Evolutionary conservation across 2,888 invertebrate genomes (phyloP).

Genomic region (Chesias legatella): DNA sequence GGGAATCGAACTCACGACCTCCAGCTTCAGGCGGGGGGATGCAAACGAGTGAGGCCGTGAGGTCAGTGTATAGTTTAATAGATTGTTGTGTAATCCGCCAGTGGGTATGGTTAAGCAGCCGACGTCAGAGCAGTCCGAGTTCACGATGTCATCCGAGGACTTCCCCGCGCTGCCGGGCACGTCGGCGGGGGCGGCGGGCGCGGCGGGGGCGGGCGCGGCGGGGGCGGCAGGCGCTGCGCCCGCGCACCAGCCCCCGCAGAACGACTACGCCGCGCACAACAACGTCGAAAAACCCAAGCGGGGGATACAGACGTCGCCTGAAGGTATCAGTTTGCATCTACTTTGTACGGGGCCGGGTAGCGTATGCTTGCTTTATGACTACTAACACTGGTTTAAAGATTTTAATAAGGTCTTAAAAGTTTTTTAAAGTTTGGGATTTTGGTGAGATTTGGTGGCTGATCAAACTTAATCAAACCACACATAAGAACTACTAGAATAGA

Average conservation of each 20-base stretch:
- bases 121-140: constrained; percentile 94
- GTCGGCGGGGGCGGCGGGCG: constrained; percentile 80
- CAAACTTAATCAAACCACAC: no score
- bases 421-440: no score
- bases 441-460: no score
- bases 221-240: constrained; percentile 61
- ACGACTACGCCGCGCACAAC: constrained; percentile 54
- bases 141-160: constrained; percentile 99
- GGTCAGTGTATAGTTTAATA: no score
- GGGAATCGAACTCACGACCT: no score
- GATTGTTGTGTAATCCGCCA: constrained; percentile 42
- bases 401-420: no score
- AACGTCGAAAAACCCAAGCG: constrained; percentile 81
- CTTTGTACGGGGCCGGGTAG: no score
- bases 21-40: no score
- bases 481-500: no score
- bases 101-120: constrained; percentile 98
- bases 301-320: constrained; percentile 97
- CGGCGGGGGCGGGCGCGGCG: constrained; percentile 90
- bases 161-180: constrained; percentile 99
- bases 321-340: constrained; percentile 81
- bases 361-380: no score
- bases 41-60: no score
- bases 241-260: constrained; percentile 77
- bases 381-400: no score